phyloP scores from a whole-genome alignment of 2,113 vertebrate genomes.

The Ardeotis arabs region DNA sequence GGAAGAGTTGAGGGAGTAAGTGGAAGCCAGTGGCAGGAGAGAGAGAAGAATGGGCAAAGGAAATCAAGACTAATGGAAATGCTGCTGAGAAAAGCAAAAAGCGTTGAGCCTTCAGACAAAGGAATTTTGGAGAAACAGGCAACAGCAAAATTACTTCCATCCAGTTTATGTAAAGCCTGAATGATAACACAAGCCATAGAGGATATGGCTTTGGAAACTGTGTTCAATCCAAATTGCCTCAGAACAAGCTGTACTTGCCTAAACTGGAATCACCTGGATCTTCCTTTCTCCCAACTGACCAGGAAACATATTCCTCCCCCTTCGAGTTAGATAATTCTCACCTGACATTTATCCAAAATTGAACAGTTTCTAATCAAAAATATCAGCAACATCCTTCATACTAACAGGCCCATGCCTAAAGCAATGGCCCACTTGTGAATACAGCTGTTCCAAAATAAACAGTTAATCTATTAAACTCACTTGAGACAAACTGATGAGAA shows the following conservation, averaged over 20 bases:
- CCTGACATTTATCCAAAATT: neutral
- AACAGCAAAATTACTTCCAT: neutral
- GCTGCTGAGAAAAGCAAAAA: neutral
- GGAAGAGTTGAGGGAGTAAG: neutral
- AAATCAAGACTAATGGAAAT: neutral
- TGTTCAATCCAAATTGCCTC: neutral
- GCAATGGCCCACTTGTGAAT: slow-evolving; percentile 2
- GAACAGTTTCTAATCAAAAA: neutral
- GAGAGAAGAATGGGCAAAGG: neutral
- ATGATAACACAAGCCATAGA: neutral
- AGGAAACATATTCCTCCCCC: neutral
- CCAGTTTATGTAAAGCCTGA: neutral
- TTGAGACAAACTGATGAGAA: neutral
- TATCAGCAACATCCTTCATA: neutral
- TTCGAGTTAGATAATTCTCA: neutral
- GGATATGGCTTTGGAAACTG: neutral
- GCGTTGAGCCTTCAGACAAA: neutral
- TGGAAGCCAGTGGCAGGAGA: neutral
- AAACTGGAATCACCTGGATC: neutral
- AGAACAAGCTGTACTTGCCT: neutral
- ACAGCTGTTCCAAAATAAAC: neutral
- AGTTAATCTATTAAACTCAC: neutral
- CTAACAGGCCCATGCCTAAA: neutral
- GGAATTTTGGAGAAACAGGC: neutral
- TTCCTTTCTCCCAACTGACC: neutral